Evolutionary conservation across 2,888 invertebrate genomes (phyloP).

Genomic region (Apomyelois bistriatella): DNA sequence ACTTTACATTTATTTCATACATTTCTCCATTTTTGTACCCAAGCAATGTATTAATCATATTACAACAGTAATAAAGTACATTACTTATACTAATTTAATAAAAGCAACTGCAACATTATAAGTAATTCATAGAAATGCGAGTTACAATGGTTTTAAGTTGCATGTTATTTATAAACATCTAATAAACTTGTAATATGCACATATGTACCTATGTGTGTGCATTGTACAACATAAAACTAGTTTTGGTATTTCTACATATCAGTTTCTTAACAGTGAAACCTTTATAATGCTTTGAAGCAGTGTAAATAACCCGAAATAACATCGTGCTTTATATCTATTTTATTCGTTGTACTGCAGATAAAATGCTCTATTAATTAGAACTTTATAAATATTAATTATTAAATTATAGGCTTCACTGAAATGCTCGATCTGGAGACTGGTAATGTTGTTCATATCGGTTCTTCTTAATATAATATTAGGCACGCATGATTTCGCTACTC

Average conservation of each 20-base stretch:
- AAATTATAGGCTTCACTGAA: slow-evolving; percentile 1
- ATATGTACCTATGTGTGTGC: slow-evolving; percentile 7
- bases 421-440: slow-evolving; percentile 14
- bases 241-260: slow-evolving; percentile 14
- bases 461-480: slow-evolving; percentile 60
- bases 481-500: slow-evolving; percentile 72
- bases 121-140: slow-evolving; percentile 8
- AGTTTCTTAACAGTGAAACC: background rate
- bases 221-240: slow-evolving; percentile 3
- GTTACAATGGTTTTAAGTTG: background rate
- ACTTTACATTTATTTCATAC: slow-evolving; percentile 10
- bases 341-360: slow-evolving; percentile 33
- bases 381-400: too few species aligned
- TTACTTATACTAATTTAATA: slow-evolving; percentile 9
- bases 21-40: slow-evolving; percentile 20
- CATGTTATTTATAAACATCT: background rate
- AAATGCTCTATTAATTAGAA: background rate
- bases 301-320: background rate
- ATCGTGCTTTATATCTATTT: slow-evolving; percentile 17
- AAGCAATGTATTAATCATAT: slow-evolving; percentile 18
- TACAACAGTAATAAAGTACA: slow-evolving; percentile 8
- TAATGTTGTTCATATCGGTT: slow-evolving; percentile 17
- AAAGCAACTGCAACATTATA: slow-evolving; percentile 6
- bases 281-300: slow-evolving; percentile 8
- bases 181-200: background rate